phyloP scores from a whole-genome alignment of 2,797 vertebrate species.

The Champsocephalus gunnari region DNA sequence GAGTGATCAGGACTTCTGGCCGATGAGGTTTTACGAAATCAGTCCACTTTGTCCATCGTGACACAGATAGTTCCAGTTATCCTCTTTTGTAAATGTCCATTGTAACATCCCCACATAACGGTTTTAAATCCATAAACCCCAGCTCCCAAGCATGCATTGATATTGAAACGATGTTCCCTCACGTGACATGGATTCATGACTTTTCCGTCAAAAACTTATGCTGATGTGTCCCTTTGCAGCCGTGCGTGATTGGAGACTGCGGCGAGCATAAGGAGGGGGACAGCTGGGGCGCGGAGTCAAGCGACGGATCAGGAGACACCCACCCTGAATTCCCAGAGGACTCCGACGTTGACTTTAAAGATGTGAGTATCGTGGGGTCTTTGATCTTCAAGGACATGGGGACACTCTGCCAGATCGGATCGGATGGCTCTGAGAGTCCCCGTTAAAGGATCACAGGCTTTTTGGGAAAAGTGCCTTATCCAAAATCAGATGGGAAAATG shows the following conservation, averaged over 20 bases:
- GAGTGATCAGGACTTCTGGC: no score
- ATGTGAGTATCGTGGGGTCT: slow-evolving; percentile 81
- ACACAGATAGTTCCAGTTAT: no score
- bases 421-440: neutral
- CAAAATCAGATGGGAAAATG: slow-evolving; percentile 26
- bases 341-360: slow-evolving; percentile 91
- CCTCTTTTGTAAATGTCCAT: no score
- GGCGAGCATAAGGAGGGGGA: slow-evolving; percentile 92
- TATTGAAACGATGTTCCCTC: no score
- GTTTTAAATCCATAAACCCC: neutral
- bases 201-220: neutral
- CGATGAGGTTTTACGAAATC: no score
- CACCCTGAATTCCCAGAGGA: slow-evolving; percentile 96
- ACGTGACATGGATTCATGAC: no score
- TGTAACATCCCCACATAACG: neutral
- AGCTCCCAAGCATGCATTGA: neutral
- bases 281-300: slow-evolving; percentile 84
- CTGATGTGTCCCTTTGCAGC: slow-evolving; percentile 70
- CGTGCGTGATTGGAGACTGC: slow-evolving; percentile 91
- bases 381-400: slow-evolving; percentile 34
- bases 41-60: no score
- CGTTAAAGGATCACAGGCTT: neutral
- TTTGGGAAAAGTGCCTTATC: slow-evolving; percentile 8
- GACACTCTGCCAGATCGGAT: slow-evolving; percentile 29
- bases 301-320: slow-evolving; percentile 90